These are phyloP conservation scores for Aquatica leii DNA, from an alignment of 2,888 invertebrate species.

Conservation along the genomic window DNA sequence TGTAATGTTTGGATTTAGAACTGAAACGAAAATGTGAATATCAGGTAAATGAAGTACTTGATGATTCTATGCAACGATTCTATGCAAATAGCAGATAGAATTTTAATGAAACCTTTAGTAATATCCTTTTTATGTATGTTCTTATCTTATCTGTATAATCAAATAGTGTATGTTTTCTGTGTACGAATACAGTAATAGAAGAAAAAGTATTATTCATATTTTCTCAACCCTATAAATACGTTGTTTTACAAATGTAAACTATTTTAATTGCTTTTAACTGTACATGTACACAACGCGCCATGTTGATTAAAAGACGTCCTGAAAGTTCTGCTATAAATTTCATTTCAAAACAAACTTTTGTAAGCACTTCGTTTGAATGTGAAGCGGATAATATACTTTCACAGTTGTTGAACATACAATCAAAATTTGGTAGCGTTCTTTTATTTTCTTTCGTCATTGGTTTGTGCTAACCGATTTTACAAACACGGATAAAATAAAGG, in stretches of 20 bases:
- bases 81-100: too few relatives aligned
- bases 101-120: too few relatives aligned
- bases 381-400: slow-evolving; percentile 9
- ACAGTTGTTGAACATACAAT: slow-evolving; percentile 6
- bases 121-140: too few relatives aligned
- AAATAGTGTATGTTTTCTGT: too few relatives aligned
- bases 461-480: slow-evolving; percentile 1
- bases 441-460: not conserved
- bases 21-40: too few relatives aligned
- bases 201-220: not conserved
- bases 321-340: slow-evolving; percentile 11
- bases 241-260: too few relatives aligned
- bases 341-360: slow-evolving; percentile 8
- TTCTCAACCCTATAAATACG: not conserved
- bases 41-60: too few relatives aligned
- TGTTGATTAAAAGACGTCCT: slow-evolving; percentile 7
- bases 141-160: too few relatives aligned
- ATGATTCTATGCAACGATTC: too few relatives aligned
- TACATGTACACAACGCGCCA: not conserved
- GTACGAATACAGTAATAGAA: too few relatives aligned
- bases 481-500: not conserved
- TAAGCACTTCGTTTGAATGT: slow-evolving; percentile 11
- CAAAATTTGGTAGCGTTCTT: slow-evolving; percentile 4
- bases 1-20: too few relatives aligned
- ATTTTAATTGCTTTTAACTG: too few relatives aligned